A percentile compares a stretch with the other conserved stretches of the same genome.
Conservation (phyloP, 2,888 invertebrate species). For the Axea sp. region DNA sequence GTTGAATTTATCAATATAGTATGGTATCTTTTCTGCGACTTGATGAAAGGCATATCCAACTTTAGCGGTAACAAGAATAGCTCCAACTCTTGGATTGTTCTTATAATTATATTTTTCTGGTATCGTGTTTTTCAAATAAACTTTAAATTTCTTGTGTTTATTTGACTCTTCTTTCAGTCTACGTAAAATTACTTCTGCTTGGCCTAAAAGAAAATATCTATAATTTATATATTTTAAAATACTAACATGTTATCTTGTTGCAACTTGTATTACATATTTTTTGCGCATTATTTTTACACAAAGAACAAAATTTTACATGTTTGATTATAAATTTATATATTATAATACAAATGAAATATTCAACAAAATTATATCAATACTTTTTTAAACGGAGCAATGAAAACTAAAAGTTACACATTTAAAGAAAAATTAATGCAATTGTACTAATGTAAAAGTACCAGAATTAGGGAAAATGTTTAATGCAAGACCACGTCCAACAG, state of each 20-base stretch:
- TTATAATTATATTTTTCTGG: constrained; percentile 83
- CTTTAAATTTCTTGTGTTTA: constrained; percentile 80
- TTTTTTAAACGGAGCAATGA: no score
- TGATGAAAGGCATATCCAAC: constrained; percentile 84
- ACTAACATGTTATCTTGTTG: not conserved
- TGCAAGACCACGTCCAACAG: no score
- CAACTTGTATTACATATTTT: no score
- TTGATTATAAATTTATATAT: no score
- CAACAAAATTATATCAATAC: no score
- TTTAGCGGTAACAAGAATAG: constrained; percentile 83
- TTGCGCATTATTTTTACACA: no score
- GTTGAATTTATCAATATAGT: constrained; percentile 79
- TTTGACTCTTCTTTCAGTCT: constrained; percentile 79
- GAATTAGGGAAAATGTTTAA: no score
- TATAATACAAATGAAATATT: no score
- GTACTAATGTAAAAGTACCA: no score
- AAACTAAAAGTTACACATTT: no score
- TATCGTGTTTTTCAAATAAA: constrained; percentile 82
- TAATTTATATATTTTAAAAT: not conserved
- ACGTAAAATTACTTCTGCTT: constrained; percentile 79
- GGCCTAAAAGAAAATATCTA: constrained; percentile 73
- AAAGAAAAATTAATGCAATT: no score
- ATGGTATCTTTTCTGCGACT: constrained; percentile 77
- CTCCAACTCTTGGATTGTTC: constrained; percentile 82
- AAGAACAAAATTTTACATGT: no score